Percentiles rank a stretch among this genome's conserved stretches.
Conservation (phyloP, 1,140 invertebrate genomes). For the Diprion similis region DNA sequence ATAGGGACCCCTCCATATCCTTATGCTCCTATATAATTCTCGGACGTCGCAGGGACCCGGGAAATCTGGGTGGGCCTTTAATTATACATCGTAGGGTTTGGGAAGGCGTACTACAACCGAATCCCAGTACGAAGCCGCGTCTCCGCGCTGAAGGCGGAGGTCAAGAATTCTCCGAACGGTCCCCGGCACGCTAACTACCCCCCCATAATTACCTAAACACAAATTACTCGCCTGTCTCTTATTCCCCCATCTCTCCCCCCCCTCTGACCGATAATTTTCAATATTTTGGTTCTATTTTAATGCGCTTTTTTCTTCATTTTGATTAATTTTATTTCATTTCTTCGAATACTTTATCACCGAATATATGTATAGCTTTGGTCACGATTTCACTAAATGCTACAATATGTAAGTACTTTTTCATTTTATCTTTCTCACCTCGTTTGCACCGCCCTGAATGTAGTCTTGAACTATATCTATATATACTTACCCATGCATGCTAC, state of each 20-base stretch:
- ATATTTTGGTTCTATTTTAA: background rate
- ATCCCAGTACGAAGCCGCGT: background rate
- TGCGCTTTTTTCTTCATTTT: background rate
- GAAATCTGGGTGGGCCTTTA: background rate
- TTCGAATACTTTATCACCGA: too few relatives aligned
- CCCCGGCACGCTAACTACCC: background rate
- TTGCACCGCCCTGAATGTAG: too few relatives aligned
- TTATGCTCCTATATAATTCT: background rate
- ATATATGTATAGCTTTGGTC: too few relatives aligned
- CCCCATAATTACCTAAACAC: constrained; percentile 1
- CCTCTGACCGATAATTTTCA: background rate
- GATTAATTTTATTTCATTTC: too few relatives aligned
- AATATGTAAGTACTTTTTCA: too few relatives aligned
- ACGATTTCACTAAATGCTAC: too few relatives aligned
- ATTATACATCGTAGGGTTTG: background rate
- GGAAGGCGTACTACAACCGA: background rate
- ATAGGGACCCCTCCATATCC: too few relatives aligned
- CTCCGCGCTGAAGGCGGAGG: background rate
- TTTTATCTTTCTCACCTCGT: too few relatives aligned
- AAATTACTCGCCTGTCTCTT: background rate
- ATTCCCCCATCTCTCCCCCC: background rate
- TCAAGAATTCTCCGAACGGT: background rate
- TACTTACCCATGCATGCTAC: too few relatives aligned
- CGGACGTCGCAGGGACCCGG: background rate
- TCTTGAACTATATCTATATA: too few relatives aligned